These are phyloP conservation scores for Thamnaconus septentrionalis DNA, from an alignment of 2,113 vertebrate genomes.

Conservation along the genomic window DNA sequence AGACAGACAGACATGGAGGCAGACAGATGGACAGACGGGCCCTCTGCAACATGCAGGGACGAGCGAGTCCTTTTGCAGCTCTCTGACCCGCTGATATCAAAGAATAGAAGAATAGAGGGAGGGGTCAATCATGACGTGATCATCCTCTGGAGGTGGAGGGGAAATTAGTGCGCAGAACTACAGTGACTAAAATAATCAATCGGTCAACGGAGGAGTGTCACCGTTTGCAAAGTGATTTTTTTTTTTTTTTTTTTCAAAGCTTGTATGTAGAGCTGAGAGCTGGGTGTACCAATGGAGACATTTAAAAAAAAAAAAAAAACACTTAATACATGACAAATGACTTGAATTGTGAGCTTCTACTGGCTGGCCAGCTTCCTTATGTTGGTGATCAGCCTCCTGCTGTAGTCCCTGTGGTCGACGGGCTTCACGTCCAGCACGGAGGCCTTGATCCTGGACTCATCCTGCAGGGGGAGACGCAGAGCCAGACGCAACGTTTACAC, in stretches of 20 bases:
- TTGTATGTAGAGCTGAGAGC: background rate
- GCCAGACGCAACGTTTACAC: background rate
- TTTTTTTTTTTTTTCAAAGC: too few species aligned
- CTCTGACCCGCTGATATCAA: conserved; percentile 37
- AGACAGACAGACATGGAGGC: conserved; percentile 26
- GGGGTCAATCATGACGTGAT: too few species aligned
- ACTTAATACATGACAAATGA: background rate
- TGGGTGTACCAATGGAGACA: background rate
- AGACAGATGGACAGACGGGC: conserved; percentile 20
- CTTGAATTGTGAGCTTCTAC: conserved; percentile 39
- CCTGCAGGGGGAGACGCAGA: conserved; percentile 72
- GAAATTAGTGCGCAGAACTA: too few species aligned
- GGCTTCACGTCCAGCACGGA: conserved; percentile 89
- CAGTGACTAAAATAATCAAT: background rate
- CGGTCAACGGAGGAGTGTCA: background rate
- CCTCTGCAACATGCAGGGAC: too few species aligned
- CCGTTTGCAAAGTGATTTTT: conserved; percentile 1
- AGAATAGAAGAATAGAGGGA: conserved; percentile 4
- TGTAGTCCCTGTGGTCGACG: conserved; percentile 89
- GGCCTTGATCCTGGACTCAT: conserved; percentile 94
- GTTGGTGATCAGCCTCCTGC: conserved; percentile 85
- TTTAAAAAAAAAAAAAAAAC: background rate
- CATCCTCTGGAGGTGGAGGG: too few species aligned
- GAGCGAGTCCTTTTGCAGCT: conserved; percentile 20
- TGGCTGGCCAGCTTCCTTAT: conserved; percentile 82